These are phyloP conservation scores for Papilio aristodemus DNA, from an alignment of 1,140 invertebrate genomes.

Conservation along the genomic window DNA sequence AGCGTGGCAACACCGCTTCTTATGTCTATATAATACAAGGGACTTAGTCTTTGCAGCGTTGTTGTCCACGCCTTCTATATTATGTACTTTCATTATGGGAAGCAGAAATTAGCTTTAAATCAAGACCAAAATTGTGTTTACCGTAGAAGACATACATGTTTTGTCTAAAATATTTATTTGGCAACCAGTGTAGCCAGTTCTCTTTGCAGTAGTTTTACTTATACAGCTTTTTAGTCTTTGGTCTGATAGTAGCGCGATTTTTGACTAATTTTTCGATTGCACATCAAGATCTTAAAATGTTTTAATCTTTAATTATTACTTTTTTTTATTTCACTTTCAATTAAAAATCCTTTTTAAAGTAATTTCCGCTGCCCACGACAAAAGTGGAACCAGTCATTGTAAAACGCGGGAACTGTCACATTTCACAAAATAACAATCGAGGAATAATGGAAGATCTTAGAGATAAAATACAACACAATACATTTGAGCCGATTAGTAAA, in stretches of 20 bases:
- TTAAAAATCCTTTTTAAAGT: background rate
- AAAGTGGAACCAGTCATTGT: background rate
- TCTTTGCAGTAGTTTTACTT: too few relatives aligned
- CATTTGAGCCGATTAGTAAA: slow-evolving; percentile 3
- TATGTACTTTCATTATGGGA: slow-evolving; percentile 2
- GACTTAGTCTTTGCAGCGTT: slow-evolving; percentile 37
- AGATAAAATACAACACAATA: slow-evolving; percentile 2
- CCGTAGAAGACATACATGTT: background rate
- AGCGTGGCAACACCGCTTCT: slow-evolving; percentile 38
- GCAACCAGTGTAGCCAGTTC: too few relatives aligned
- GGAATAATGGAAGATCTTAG: slow-evolving; percentile 11
- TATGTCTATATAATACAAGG: slow-evolving; percentile 54
- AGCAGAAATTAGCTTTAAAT: slow-evolving; percentile 3
- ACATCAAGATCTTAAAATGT: too few relatives aligned
- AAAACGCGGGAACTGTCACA: background rate
- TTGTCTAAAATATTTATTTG: background rate
- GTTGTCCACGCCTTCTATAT: slow-evolving; percentile 4
- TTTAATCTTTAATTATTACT: too few relatives aligned
- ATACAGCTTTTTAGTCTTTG: too few relatives aligned
- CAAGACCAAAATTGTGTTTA: slow-evolving; percentile 1
- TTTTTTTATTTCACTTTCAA: background rate
- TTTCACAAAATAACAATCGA: background rate
- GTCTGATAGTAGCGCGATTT: too few relatives aligned
- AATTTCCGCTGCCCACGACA: slow-evolving; percentile 10
- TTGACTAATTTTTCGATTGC: too few relatives aligned